These are phyloP conservation scores for Volucella inflata DNA, from an alignment of 2,888 invertebrate species.

Conservation along the genomic window DNA sequence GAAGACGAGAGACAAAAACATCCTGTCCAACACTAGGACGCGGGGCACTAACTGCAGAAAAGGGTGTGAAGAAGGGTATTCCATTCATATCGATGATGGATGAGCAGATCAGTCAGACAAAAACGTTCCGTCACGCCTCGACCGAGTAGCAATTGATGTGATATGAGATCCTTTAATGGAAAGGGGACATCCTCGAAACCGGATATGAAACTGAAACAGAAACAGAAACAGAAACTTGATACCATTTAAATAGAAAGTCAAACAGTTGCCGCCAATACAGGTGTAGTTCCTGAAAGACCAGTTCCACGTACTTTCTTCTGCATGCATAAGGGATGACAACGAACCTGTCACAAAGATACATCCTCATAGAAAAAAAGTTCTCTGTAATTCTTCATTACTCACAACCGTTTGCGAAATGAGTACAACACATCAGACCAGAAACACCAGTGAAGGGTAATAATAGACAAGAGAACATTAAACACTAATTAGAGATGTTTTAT, in stretches of 20 bases:
- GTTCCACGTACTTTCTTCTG: constrained; percentile 1
- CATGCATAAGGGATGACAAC: constrained; percentile 39
- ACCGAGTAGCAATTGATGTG: constrained; percentile 33
- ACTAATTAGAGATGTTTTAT: constrained; percentile 67
- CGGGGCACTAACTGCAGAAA: no score
- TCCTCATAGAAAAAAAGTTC: constrained; percentile 46
- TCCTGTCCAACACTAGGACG: constrained; percentile 22
- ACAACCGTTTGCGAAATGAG: background rate
- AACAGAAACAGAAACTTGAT: constrained; percentile 46
- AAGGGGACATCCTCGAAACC: background rate
- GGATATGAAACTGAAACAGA: constrained; percentile 1
- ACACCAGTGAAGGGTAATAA: constrained; percentile 38
- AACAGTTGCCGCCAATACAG: constrained; percentile 57
- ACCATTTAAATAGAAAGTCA: constrained; percentile 67
- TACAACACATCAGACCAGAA: background rate
- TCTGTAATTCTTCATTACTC: constrained; percentile 46
- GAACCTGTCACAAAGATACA: constrained; percentile 3
- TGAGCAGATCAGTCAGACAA: constrained; percentile 56
- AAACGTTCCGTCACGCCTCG: constrained; percentile 22
- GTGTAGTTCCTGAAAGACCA: background rate
- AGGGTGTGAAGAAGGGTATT: constrained; percentile 10
- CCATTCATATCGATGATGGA: constrained; percentile 67
- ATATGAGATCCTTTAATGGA: constrained; percentile 21
- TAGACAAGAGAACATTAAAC: constrained; percentile 56
- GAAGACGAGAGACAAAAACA: constrained; percentile 56